Evolutionary conservation across 2,113 vertebrate genomes (phyloP).

Genomic region (Daubentonia madagascariensis): DNA sequence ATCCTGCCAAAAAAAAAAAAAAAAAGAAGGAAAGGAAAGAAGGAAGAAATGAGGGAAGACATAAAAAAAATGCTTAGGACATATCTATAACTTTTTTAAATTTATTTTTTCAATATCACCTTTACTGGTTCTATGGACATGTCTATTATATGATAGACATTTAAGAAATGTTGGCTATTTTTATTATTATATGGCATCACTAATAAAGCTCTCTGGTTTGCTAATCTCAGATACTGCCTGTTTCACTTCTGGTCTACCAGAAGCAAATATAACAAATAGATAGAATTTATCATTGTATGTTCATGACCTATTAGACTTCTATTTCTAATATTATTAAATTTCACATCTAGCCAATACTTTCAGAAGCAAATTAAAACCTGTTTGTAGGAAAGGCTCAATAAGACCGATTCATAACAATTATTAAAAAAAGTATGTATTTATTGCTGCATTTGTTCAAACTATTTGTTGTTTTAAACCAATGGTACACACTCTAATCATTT

Average conservation of each 20-base stretch:
- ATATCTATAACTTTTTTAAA: not conserved
- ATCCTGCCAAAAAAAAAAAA: no score
- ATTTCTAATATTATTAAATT: not conserved
- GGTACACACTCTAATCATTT: not conserved
- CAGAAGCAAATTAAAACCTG: not conserved
- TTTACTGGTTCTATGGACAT: no score
- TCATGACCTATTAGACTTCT: not conserved
- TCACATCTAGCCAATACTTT: not conserved
- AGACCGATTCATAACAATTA: not conserved
- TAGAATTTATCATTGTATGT: not conserved
- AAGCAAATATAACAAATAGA: not conserved
- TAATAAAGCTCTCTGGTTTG: not conserved
- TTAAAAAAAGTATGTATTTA: not conserved
- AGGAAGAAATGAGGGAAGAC: not conserved
- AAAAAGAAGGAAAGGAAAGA: no score
- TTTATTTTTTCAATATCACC: no score
- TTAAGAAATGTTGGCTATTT: not conserved
- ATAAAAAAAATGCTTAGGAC: not conserved
- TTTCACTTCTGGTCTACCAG: not conserved
- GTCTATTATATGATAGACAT: not conserved
- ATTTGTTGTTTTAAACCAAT: not conserved
- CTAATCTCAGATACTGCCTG: not conserved
- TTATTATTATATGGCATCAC: not conserved
- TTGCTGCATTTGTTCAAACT: not conserved
- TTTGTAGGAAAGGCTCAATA: not conserved